Conservation (phyloP, 1,140 invertebrate genomes). For the Globodera rostochiensis region DNA sequence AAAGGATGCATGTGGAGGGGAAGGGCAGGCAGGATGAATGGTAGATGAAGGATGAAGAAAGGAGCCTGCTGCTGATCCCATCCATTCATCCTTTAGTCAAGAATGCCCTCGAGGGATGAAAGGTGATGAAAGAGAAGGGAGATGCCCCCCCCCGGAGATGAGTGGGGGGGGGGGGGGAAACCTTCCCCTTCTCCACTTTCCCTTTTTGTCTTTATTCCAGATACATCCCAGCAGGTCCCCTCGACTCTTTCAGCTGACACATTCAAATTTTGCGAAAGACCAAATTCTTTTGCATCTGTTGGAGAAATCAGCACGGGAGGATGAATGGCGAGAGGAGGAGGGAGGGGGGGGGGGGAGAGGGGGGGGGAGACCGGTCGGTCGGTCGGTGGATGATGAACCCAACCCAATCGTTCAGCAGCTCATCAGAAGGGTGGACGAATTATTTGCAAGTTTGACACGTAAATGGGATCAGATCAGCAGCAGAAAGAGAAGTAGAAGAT, state of each 20-base stretch:
- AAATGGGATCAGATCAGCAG: neutral
- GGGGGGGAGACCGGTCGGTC: neutral
- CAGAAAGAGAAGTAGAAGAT: neutral
- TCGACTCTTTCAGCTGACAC: slow-evolving; percentile 5
- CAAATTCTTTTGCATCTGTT: slow-evolving; percentile 14
- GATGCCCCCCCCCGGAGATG: neutral
- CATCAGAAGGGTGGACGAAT: neutral
- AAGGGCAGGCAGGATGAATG: neutral
- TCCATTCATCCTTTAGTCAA: slow-evolving; percentile 8
- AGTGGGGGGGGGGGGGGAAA: neutral
- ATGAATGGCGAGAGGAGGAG: neutral
- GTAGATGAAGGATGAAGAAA: neutral
- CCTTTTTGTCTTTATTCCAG: slow-evolving; percentile 12
- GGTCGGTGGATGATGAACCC: neutral
- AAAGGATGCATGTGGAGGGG: neutral
- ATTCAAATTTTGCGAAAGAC: slow-evolving; percentile 13
- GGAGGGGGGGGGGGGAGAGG: neutral
- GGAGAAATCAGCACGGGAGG: neutral
- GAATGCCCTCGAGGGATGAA: neutral
- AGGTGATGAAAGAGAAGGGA: neutral
- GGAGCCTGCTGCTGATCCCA: neutral
- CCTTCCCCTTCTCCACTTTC: neutral
- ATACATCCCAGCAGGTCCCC: slow-evolving; percentile 4
- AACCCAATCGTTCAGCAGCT: neutral
- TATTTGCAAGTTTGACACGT: neutral